Evolutionary conservation across 2,797 vertebrate species (phyloP).

Genomic region (Pteronotus mesoamericanus): DNA sequence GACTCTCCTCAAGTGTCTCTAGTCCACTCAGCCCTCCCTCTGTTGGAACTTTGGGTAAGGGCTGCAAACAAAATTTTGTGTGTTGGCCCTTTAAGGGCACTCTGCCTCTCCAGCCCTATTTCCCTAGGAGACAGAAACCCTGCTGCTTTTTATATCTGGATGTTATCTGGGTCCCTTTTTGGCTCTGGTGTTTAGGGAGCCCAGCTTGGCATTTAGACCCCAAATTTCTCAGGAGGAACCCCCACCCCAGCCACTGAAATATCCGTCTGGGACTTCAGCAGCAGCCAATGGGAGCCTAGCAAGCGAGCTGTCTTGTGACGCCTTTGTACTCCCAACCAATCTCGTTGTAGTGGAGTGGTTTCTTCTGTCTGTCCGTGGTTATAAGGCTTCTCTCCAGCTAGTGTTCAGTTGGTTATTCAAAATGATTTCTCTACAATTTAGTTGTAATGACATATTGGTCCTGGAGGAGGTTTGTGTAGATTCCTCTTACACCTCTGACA

Average conservation of each 20-base stretch:
- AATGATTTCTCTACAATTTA: not conserved
- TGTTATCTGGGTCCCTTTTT: not conserved
- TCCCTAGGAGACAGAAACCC: not conserved
- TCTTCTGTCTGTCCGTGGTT: not conserved
- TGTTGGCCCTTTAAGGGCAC: not conserved
- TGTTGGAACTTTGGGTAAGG: not conserved
- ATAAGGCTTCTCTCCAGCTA: not conserved
- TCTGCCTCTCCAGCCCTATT: not conserved
- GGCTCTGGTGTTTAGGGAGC: not conserved
- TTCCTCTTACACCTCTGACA: not conserved
- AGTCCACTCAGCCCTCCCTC: not conserved
- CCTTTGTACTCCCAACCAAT: not conserved
- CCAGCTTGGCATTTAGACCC: too few species aligned
- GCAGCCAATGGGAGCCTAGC: not conserved
- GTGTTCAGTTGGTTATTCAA: not conserved
- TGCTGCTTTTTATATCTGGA: not conserved
- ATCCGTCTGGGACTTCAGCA: not conserved
- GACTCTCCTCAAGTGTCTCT: not conserved
- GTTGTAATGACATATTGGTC: not conserved
- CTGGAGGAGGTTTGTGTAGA: not conserved
- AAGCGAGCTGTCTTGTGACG: not conserved
- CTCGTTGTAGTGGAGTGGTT: not conserved
- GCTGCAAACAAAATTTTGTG: not conserved
- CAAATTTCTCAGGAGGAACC: too few species aligned
- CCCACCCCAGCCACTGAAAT: too few species aligned